phyloP scores from a whole-genome alignment of 2,113 vertebrate species.

The Hystrix cristata region DNA sequence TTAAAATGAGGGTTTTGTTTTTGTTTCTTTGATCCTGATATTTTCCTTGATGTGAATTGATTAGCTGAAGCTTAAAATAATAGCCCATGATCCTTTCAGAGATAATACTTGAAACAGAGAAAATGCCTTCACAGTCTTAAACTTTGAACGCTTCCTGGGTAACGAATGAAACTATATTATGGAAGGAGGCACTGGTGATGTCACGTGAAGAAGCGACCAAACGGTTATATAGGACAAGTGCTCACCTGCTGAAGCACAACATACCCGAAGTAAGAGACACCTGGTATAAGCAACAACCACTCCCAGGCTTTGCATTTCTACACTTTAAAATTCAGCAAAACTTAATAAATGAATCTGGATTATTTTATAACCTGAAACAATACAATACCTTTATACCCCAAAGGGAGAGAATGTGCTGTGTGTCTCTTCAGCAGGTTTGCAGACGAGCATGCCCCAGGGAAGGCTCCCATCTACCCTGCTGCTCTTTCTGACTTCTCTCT shows the following conservation, averaged over 20 bases:
- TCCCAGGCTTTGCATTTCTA: background rate
- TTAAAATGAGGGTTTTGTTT: background rate
- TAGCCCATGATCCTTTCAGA: background rate
- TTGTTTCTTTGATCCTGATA: background rate
- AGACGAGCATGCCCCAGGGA: background rate
- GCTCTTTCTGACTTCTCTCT: background rate
- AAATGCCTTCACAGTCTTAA: background rate
- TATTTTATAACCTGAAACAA: slow-evolving; percentile 16
- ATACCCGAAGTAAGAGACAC: background rate
- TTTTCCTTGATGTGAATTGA: background rate
- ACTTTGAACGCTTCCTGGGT: background rate
- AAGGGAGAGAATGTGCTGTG: background rate
- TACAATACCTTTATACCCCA: background rate
- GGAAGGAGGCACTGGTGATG: background rate
- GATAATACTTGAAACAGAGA: slow-evolving; percentile 3
- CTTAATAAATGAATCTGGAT: background rate
- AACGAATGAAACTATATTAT: background rate
- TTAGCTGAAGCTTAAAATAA: background rate
- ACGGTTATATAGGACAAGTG: background rate
- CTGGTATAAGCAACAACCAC: background rate
- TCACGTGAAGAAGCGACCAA: background rate
- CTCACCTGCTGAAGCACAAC: background rate
- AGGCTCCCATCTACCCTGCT: no score
- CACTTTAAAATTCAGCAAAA: background rate
- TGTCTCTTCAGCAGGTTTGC: background rate